Evolutionary conservation across 2,113 vertebrate genomes (phyloP).

Genomic region (Barnardius zonarius): DNA sequence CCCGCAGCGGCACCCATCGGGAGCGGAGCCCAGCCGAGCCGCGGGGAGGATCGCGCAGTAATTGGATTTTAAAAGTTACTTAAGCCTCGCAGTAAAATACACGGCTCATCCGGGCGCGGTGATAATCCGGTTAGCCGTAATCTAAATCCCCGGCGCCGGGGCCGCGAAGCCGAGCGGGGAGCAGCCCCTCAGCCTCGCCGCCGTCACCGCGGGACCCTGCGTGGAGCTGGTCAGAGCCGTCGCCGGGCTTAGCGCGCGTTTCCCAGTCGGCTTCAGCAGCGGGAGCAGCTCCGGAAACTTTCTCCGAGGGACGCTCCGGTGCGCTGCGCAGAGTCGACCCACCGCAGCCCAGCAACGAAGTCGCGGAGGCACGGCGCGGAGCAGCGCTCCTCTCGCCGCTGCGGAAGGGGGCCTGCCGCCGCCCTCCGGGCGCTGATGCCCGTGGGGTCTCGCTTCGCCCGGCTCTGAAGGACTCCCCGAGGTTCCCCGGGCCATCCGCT

Average conservation of each 20-base stretch:
- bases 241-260: neutral
- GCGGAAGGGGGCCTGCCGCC: neutral
- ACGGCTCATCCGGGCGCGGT: neutral
- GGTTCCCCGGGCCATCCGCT: neutral
- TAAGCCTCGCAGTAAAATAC: conserved; percentile 11
- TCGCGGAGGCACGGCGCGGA: neutral
- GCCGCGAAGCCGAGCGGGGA: neutral
- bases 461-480: neutral
- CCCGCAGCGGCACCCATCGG: neutral
- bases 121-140: conserved; percentile 48
- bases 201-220: neutral
- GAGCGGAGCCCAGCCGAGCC: neutral
- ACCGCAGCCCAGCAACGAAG: neutral
- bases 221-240: neutral
- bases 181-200: neutral
- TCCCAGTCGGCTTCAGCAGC: neutral
- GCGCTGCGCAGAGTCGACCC: neutral
- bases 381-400: neutral
- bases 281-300: conserved; percentile 56
- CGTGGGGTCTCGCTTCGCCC: neutral
- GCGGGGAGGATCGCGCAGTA: neutral
- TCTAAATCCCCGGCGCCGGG: conserved; percentile 27
- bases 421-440: conserved; percentile 44
- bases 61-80: conserved; percentile 58
- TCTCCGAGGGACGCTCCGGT: neutral